Evolutionary conservation across 2,888 invertebrate genomes (phyloP), one percentile per base, ranked within the genome.

Genomic region (Dione vanillae): DNA sequence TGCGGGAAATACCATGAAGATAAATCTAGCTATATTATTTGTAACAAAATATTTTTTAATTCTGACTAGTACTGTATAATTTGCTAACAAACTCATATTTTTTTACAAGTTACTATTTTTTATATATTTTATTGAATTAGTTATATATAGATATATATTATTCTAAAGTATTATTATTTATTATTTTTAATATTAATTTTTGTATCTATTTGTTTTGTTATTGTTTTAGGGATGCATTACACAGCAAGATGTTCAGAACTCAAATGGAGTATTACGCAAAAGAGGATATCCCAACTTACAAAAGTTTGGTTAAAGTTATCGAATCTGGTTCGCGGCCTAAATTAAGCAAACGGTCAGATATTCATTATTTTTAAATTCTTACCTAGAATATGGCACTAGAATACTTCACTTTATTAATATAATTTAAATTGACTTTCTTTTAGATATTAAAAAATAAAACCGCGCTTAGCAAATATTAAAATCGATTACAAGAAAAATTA

Each of bases 201-300:
- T 19, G 11, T 19, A 49, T 16, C 14, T 16, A 35, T 37, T 35
- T 14, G 9, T 37, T 27, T 27, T 27, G 2, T 27, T 27, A 2
- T 27, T 27, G 5, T 70, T 65, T 51, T 76, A 93, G 93, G 93
- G 89, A 92, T 65, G 89, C 92, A 0, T 76, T 93, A 52, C 92
- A 92, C 62, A 89, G 88, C 75, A 93, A 92, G 79, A 89, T 91
- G 88, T 91, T 92, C 64, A 84, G 76, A 65, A 79, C 87, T 35
- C 91, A 91, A 81, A 82, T 93, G 14, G 77, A 89, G 70, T 89
- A 80, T 70, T 92, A 87, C 67, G 78, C 90, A 0, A 88, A 87
- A 67, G 92, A 93, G 75, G 89, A 91, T 73, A 80, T 92, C 59
- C 93, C 92, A 0, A 90, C 91, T 2, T 85, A 87, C 76, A 69